These are phyloP conservation scores for Microvelia longipes DNA, from an alignment of 1,140 invertebrate species.

Conservation along the genomic window DNA sequence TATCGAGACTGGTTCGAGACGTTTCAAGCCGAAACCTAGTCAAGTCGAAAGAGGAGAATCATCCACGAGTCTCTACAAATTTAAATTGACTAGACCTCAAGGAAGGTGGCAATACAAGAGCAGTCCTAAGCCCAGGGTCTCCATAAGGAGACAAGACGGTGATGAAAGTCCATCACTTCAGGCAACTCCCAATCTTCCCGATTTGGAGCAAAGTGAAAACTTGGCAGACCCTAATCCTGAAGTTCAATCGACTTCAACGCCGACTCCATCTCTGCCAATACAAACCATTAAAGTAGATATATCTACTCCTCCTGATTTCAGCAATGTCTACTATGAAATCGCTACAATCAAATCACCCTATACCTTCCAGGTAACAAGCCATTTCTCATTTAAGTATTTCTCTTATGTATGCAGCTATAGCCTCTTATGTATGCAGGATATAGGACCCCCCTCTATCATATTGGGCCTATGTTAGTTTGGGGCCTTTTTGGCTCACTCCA, in stretches of 20 bases:
- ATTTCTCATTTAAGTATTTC: too few species aligned
- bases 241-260: conserved; percentile 25
- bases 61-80: conserved; percentile 48
- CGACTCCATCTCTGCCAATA: conserved; percentile 36
- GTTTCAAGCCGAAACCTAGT: conserved; percentile 16
- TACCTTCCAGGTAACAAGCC: conserved; percentile 70
- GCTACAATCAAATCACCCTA: conserved; percentile 79
- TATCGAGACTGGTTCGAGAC: conserved; percentile 12
- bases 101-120: conserved; percentile 78
- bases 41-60: conserved; percentile 16
- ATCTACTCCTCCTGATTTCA: conserved; percentile 65
- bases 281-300: conserved; percentile 73
- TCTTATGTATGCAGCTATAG: too few species aligned
- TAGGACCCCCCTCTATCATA: too few species aligned
- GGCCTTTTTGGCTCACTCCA: too few species aligned
- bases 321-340: conserved; percentile 69
- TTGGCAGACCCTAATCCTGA: conserved; percentile 32
- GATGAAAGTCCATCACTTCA: conserved; percentile 36
- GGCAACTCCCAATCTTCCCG: conserved; percentile 3
- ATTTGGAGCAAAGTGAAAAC: conserved; percentile 29
- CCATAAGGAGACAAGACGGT: conserved; percentile 53
- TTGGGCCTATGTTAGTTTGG: too few species aligned
- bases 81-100: conserved; percentile 56
- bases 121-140: conserved; percentile 65
- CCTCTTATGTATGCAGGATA: too few species aligned